phyloP scores from a whole-genome alignment of 2,888 invertebrate species.

The Nowickia ferox region DNA sequence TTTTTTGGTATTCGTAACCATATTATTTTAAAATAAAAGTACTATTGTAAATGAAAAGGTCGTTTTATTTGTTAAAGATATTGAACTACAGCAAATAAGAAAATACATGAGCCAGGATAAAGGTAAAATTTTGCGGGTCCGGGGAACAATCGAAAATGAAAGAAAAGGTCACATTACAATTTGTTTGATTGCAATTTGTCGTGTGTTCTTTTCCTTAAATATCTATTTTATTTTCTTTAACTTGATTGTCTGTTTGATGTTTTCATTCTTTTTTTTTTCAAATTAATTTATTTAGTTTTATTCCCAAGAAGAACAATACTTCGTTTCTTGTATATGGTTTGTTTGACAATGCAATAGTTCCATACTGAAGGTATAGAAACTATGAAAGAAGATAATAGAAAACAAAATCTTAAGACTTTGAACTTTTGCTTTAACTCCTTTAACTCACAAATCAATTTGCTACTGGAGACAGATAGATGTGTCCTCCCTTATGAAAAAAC shows the following conservation, averaged over 20 bases:
- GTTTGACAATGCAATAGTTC: constrained; percentile 21
- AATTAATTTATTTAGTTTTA: neutral
- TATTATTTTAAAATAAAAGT: constrained; percentile 22
- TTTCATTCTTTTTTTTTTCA: neutral
- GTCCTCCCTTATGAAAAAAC: neutral
- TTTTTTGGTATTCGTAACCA: constrained; percentile 14
- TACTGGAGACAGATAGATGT: neutral
- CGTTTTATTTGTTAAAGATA: constrained; percentile 17
- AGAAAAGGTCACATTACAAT: constrained; percentile 62
- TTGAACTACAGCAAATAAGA: neutral
- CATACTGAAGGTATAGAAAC: neutral
- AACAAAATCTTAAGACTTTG: neutral
- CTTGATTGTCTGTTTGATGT: constrained; percentile 60
- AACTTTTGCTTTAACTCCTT: neutral
- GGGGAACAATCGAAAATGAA: constrained; percentile 3
- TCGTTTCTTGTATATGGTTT: constrained; percentile 35
- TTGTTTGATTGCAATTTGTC: constrained; percentile 67
- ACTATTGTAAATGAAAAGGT: neutral
- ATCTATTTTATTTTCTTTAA: constrained; percentile 37
- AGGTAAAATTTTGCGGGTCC: constrained; percentile 22
- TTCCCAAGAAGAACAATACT: constrained; percentile 16
- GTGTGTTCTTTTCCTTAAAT: constrained; percentile 9
- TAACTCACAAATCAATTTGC: neutral
- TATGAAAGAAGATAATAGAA: neutral
- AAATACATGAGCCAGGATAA: constrained; percentile 26